These are phyloP conservation scores for Notolabrus celidotus DNA, from an alignment of 2,797 vertebrate species.

Conservation along the genomic window DNA sequence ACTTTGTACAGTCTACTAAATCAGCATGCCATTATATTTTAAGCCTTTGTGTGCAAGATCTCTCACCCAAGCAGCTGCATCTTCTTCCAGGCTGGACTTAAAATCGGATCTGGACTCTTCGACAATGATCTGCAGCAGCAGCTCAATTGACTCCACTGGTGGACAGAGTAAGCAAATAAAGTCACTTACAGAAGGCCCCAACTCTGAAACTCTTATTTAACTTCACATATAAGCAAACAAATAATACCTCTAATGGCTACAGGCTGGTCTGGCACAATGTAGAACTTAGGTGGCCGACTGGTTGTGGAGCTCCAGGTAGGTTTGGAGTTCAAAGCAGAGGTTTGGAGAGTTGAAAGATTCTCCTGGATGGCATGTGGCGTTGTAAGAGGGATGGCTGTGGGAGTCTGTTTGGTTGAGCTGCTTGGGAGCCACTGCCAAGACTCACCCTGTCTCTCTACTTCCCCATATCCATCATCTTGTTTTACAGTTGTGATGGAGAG, in stretches of 20 bases:
- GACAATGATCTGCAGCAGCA: constrained; percentile 83
- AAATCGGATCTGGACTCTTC: constrained; percentile 60
- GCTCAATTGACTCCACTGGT: constrained; percentile 81
- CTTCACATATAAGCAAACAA: not conserved
- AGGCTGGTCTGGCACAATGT: constrained; percentile 79
- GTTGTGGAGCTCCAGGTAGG: constrained; percentile 31
- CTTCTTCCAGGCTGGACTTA: constrained; percentile 64
- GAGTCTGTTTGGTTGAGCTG: constrained; percentile 1
- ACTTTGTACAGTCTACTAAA: not conserved
- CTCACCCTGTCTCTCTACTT: not conserved
- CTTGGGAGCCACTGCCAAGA: constrained; percentile 8
- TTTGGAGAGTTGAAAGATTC: not conserved
- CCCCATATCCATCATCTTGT: not conserved
- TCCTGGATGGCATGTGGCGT: constrained; percentile 6
- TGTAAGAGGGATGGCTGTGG: constrained; percentile 14
- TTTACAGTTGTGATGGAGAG: constrained; percentile 12
- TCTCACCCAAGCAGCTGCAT: constrained; percentile 70
- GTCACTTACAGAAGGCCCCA: not conserved
- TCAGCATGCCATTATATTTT: not conserved
- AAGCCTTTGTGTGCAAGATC: not conserved
- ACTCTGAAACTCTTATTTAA: not conserved
- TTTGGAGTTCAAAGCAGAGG: constrained; percentile 15
- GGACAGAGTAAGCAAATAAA: constrained; percentile 32
- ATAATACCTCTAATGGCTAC: constrained; percentile 75
- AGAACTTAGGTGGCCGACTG: constrained; percentile 65